phyloP scores from a whole-genome alignment of 2,888 invertebrate species.

The Polydesmus complanatus region DNA sequence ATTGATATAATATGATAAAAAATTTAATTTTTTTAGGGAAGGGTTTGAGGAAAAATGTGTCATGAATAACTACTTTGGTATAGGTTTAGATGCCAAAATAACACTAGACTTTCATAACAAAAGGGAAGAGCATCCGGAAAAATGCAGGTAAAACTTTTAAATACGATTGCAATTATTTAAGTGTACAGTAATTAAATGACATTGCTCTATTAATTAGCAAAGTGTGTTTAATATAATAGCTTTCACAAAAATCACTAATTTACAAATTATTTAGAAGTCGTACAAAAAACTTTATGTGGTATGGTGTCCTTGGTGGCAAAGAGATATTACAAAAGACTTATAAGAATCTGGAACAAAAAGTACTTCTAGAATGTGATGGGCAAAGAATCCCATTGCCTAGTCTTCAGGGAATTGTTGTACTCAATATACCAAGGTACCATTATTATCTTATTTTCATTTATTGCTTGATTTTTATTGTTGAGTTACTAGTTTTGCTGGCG shows the following conservation, averaged over 20 bases:
- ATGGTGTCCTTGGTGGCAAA: slow-evolving; percentile 44
- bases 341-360: slow-evolving; percentile 87
- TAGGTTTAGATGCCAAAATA: slow-evolving; percentile 95
- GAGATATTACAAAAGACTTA: slow-evolving; percentile 57
- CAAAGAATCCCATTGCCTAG: slow-evolving; percentile 88
- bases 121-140: slow-evolving; percentile 91
- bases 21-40: slow-evolving; percentile 41
- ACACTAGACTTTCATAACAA: slow-evolving; percentile 93
- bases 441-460: neutral
- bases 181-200: no score
- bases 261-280: slow-evolving; percentile 45
- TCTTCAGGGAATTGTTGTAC: slow-evolving; percentile 87
- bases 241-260: slow-evolving; percentile 14
- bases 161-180: neutral
- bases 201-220: no score
- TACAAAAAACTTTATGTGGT: slow-evolving; percentile 93
- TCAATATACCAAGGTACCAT: slow-evolving; percentile 75
- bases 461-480: neutral
- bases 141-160: slow-evolving; percentile 60
- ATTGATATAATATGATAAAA: neutral
- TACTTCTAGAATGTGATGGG: slow-evolving; percentile 91
- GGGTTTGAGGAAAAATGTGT: slow-evolving; percentile 81
- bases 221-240: no score
- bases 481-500: slow-evolving; percentile 76
- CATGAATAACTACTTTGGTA: slow-evolving; percentile 98